phyloP scores from a whole-genome alignment of 2,113 vertebrate genomes.

The Cyrtonyx montezumae region DNA sequence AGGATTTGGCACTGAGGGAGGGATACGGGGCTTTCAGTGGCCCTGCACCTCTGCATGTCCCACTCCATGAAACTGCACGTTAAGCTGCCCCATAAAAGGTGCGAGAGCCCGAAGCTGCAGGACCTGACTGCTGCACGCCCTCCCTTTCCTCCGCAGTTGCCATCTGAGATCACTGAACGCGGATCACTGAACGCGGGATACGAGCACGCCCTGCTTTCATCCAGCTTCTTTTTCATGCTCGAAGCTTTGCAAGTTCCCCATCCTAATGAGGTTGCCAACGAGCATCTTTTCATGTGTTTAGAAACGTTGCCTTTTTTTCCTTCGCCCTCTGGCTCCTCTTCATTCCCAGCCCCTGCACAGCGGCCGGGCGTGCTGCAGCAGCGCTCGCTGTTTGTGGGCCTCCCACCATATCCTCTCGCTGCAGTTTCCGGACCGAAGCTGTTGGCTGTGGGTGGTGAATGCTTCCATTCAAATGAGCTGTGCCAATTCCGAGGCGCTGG shows the following conservation, averaged over 20 bases:
- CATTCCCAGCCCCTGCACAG: slow-evolving; percentile 41
- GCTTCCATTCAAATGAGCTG: slow-evolving; percentile 70
- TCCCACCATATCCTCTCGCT: slow-evolving; percentile 69
- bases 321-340: slow-evolving; percentile 31
- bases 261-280: slow-evolving; percentile 29
- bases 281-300: slow-evolving; percentile 4
- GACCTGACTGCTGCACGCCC: background rate
- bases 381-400: slow-evolving; percentile 64
- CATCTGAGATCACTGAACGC: background rate
- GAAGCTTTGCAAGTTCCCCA: background rate
- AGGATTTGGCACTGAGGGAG: background rate
- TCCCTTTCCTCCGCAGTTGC: slow-evolving; percentile 6
- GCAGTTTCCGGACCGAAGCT: slow-evolving; percentile 70
- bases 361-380: slow-evolving; percentile 44
- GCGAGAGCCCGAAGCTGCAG: background rate
- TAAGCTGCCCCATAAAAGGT: background rate
- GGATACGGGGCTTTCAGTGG: background rate
- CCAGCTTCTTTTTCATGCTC: slow-evolving; percentile 40
- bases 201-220: slow-evolving; percentile 23
- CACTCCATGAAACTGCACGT: background rate
- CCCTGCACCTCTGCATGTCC: background rate
- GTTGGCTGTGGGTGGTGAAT: slow-evolving; percentile 73
- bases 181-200: background rate
- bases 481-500: slow-evolving; percentile 65
- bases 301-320: slow-evolving; percentile 18